These are phyloP conservation scores for Lasioglossum oenotherae DNA, from an alignment of 2,888 invertebrate species.

Conservation along the genomic window DNA sequence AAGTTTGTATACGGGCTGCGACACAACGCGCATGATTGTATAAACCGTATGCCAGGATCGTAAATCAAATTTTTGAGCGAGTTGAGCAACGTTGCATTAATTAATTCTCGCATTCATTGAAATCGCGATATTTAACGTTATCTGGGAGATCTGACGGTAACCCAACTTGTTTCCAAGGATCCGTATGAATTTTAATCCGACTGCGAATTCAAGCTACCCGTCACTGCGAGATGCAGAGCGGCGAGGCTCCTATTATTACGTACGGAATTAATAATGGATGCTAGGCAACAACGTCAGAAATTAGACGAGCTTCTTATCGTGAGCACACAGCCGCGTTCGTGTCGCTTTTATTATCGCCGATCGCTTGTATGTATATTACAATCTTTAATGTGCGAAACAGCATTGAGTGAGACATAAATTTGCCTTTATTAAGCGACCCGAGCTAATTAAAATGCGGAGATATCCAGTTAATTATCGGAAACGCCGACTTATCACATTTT, in stretches of 20 bases:
- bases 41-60: not conserved
- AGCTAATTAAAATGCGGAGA: constrained; percentile 29
- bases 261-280: constrained; percentile 65
- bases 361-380: constrained; percentile 29
- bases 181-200: constrained; percentile 62
- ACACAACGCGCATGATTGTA: not conserved
- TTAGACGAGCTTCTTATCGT: constrained; percentile 65
- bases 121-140: constrained; percentile 19
- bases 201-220: constrained; percentile 34
- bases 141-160: not conserved
- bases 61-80: not conserved
- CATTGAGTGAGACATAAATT: constrained; percentile 40
- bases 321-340: constrained; percentile 34
- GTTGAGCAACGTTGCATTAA: not conserved
- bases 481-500: not conserved
- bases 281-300: constrained; percentile 53
- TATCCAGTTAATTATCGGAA: not conserved
- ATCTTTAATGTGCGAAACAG: constrained; percentile 46
- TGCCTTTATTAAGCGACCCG: constrained; percentile 28
- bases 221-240: constrained; percentile 15
- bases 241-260: constrained; percentile 50
- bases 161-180: constrained; percentile 40
- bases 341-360: constrained; percentile 27
- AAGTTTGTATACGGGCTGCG: no score
- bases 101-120: constrained; percentile 1